A percentile compares a stretch with the other conserved stretches of the same genome.
Conservation (phyloP, 2,888 invertebrate genomes). For the Amitus sp. region DNA sequence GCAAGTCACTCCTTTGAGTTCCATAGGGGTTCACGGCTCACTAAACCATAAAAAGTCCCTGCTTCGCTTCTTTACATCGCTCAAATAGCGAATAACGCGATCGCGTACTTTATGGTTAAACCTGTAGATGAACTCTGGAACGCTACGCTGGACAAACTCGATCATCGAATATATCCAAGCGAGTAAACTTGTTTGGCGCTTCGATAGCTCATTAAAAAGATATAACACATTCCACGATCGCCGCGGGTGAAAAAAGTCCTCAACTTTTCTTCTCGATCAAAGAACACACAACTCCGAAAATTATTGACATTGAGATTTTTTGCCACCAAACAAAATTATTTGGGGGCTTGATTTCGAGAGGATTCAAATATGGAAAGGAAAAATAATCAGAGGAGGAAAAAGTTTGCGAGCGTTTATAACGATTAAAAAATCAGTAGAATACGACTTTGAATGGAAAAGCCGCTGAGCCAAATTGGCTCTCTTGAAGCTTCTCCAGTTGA, state of each 20-base stretch:
- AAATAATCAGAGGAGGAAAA: too few relatives aligned
- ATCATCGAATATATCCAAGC: constrained; percentile 59
- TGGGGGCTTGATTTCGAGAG: too few relatives aligned
- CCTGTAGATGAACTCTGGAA: constrained; percentile 34
- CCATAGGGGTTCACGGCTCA: constrained; percentile 49
- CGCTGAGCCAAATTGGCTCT: too few relatives aligned
- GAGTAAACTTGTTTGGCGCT: constrained; percentile 50
- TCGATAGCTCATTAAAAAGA: constrained; percentile 59
- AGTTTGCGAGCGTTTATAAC: too few relatives aligned
- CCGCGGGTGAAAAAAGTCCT: not conserved
- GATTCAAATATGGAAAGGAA: too few relatives aligned
- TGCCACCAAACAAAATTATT: too few relatives aligned
- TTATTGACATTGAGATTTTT: too few relatives aligned
- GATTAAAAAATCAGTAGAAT: too few relatives aligned
- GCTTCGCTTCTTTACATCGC: constrained; percentile 48
- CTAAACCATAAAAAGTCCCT: constrained; percentile 53
- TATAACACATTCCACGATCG: constrained; percentile 47
- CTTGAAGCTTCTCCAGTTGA: too few relatives aligned
- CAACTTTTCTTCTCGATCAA: too few relatives aligned
- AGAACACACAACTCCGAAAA: too few relatives aligned
- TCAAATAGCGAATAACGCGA: constrained; percentile 42
- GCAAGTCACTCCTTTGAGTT: constrained; percentile 58
- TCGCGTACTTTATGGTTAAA: constrained; percentile 37
- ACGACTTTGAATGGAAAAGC: too few relatives aligned
- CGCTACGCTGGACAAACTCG: constrained; percentile 49